Percentiles rank a stretch among this genome's conserved stretches.
phyloP scores from a whole-genome alignment of 1,140 invertebrate species.

The Ceratoteleas bidentatus region DNA sequence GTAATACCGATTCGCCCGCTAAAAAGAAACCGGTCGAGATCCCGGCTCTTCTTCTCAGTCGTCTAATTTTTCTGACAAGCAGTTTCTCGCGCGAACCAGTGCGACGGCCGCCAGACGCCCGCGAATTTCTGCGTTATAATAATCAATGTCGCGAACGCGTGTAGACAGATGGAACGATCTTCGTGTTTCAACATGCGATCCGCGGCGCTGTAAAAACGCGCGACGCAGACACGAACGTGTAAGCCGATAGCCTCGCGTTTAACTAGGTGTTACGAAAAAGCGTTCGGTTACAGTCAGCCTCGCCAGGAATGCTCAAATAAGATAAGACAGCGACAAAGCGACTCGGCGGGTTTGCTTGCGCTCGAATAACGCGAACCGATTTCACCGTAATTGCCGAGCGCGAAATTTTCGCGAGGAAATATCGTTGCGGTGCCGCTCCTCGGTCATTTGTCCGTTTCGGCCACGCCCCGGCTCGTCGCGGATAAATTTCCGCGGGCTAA shows the following conservation, averaged over 20 bases:
- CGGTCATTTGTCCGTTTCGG: neutral
- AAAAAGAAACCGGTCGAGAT: too few species aligned
- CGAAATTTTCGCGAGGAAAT: too few species aligned
- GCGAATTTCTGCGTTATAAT: conserved; percentile 23
- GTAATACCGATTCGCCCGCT: too few species aligned
- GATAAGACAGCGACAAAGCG: conserved; percentile 24
- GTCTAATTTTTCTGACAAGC: too few species aligned
- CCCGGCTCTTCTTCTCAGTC: too few species aligned
- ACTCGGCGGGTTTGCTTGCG: conserved; percentile 8
- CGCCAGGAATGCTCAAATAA: conserved; percentile 32
- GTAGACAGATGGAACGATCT: conserved; percentile 15
- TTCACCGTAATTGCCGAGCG: too few species aligned
- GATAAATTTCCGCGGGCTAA: conserved; percentile 28
- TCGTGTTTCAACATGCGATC: conserved; percentile 46
- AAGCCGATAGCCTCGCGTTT: conserved; percentile 41
- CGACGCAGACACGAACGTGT: conserved; percentile 38
- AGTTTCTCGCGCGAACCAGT: too few species aligned
- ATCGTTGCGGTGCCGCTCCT: too few species aligned
- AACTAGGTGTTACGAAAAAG: conserved; percentile 49
- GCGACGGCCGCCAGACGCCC: too few species aligned
- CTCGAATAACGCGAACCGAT: conserved; percentile 22
- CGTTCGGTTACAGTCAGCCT: conserved; percentile 44
- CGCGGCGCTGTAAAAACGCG: conserved; percentile 29
- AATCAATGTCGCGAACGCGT: conserved; percentile 13
- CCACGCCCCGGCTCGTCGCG: conserved; percentile 25